Conservation (phyloP, 2,888 invertebrate genomes). For the Brenthis ino region DNA sequence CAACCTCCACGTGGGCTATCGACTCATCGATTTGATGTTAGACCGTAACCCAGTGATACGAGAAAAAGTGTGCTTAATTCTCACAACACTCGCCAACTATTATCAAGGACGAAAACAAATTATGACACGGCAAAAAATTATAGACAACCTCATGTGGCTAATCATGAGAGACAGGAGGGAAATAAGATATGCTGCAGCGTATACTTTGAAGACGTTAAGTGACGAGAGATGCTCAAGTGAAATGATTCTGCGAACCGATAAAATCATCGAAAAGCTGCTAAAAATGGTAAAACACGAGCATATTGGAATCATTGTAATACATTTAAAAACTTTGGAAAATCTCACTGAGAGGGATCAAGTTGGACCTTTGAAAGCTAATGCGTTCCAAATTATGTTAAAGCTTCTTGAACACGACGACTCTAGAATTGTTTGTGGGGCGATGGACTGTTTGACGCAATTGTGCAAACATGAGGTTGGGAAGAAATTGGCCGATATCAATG, state of each 20-base stretch:
- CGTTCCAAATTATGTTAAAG: slow-evolving; percentile 62
- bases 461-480: slow-evolving; percentile 68
- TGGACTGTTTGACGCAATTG: slow-evolving; percentile 68
- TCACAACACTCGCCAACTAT: slow-evolving; percentile 57
- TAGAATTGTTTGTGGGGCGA: slow-evolving; percentile 56
- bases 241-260: slow-evolving; percentile 51
- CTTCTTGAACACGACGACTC: slow-evolving; percentile 55
- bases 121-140: slow-evolving; percentile 52
- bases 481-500: slow-evolving; percentile 62
- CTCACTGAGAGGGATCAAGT: slow-evolving; percentile 65
- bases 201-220: slow-evolving; percentile 58
- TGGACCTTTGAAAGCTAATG: slow-evolving; percentile 60
- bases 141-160: slow-evolving; percentile 60
- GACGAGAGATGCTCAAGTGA: slow-evolving; percentile 59
- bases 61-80: slow-evolving; percentile 65
- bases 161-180: slow-evolving; percentile 65
- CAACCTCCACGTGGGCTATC: slow-evolving; percentile 60
- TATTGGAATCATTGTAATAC: slow-evolving; percentile 60
- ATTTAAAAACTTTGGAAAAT: slow-evolving; percentile 61
- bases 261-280: slow-evolving; percentile 60
- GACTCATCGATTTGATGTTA: slow-evolving; percentile 64
- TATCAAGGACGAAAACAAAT: slow-evolving; percentile 62
- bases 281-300: slow-evolving; percentile 69
- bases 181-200: slow-evolving; percentile 67
- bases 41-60: slow-evolving; percentile 60